Percentiles rank a stretch among this genome's conserved stretches.
Evolutionary conservation across 2,113 vertebrate species (phyloP).

Genomic region (Spheniscus mendiculus): DNA sequence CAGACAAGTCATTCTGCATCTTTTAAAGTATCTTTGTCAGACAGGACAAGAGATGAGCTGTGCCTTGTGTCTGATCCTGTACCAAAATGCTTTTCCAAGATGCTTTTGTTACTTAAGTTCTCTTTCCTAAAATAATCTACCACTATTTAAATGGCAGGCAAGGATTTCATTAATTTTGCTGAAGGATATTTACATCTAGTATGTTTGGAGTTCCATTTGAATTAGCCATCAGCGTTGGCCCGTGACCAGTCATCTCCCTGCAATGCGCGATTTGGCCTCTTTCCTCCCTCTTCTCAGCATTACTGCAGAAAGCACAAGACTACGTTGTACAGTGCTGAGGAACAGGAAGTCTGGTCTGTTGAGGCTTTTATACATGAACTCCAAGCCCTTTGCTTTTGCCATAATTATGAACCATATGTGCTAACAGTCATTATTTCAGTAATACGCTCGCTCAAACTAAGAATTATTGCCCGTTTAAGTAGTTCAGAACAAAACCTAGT

Average conservation of each 20-base stretch:
- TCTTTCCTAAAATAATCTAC: background rate
- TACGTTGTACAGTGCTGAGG: accelerated
- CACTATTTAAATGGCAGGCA: background rate
- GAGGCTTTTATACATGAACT: background rate
- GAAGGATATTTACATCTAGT: background rate
- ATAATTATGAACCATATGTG: background rate
- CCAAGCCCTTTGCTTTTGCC: background rate
- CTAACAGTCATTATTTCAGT: background rate
- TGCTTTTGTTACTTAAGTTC: accelerated
- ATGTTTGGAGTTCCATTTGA: background rate
- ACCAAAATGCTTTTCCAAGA: background rate
- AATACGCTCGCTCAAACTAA: background rate
- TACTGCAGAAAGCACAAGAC: background rate
- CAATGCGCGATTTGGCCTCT: background rate
- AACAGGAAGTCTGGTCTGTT: background rate
- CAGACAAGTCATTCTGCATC: background rate
- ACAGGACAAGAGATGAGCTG: background rate
- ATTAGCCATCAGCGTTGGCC: background rate
- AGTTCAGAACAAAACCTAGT: background rate
- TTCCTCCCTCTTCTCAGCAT: background rate
- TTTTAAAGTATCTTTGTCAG: background rate
- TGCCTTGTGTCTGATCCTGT: background rate
- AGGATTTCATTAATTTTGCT: background rate
- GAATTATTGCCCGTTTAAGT: background rate
- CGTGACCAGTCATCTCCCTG: background rate